These are phyloP conservation scores for Pipa parva DNA, from an alignment of 2,113 vertebrate species.

Conservation along the genomic window DNA sequence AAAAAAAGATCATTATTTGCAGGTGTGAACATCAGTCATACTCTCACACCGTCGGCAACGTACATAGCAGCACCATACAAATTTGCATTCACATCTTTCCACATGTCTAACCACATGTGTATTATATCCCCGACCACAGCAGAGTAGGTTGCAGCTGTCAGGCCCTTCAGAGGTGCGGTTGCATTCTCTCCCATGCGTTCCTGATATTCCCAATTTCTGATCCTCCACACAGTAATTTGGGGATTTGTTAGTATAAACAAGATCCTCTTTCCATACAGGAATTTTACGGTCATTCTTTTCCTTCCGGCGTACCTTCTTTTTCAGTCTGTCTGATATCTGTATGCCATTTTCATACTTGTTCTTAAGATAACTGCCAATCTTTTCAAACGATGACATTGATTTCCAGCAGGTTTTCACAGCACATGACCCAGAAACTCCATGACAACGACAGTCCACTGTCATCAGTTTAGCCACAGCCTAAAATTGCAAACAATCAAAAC, in stretches of 20 bases:
- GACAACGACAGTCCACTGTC: constrained; percentile 91
- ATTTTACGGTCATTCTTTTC: constrained; percentile 71
- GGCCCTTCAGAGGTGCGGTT: constrained; percentile 79
- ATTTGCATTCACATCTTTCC: constrained; percentile 90
- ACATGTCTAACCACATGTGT: constrained; percentile 85
- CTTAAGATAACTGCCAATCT: constrained; percentile 82
- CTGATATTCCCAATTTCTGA: constrained; percentile 71
- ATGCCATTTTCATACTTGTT: constrained; percentile 87
- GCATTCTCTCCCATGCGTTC: constrained; percentile 86
- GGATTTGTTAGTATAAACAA: constrained; percentile 85
- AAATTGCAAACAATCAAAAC: constrained; percentile 45
- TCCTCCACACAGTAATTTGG: constrained; percentile 93
- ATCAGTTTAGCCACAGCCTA: constrained; percentile 86
- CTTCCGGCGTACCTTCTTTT: constrained; percentile 73
- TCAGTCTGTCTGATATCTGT: constrained; percentile 76
- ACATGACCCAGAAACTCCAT: constrained; percentile 94
- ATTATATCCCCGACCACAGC: constrained; percentile 93
- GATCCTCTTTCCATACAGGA: constrained; percentile 69
- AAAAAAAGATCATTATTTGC: constrained; percentile 66
- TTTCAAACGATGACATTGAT: constrained; percentile 85
- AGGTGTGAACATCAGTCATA: constrained; percentile 92
- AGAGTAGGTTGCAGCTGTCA: constrained; percentile 85
- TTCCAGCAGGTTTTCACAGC: constrained; percentile 96
- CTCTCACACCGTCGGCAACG: constrained; percentile 89
- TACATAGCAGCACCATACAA: constrained; percentile 96